Evolutionary conservation across 2,888 invertebrate genomes (phyloP), one percentile per base, ranked within the genome.

Genomic region (Morpho helenor): DNA sequence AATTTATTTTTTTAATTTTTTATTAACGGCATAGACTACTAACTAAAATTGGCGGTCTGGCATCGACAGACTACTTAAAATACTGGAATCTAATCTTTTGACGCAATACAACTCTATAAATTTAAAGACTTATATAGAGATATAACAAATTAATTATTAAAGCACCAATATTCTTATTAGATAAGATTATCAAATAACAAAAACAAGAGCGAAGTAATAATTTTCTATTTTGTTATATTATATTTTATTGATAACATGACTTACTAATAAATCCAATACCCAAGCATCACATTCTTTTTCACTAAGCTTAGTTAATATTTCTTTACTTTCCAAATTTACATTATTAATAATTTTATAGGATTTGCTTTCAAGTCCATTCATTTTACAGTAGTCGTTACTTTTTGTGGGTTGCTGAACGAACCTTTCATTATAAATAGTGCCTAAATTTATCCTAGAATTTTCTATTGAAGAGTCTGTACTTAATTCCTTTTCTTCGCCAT

Each of bases 401-500:
- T 43, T 49, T 55, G 44, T 44, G 10, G 40, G 2, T 31, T 31
- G 31, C 31, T 45, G 22, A 23, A 31, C 16, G 1, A 9, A 39
- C 22, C 23, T 44, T 44, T 61, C 48, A 39, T 49, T 41, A 51
- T 63, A 64, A 10, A 60, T 60, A 49, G 58, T 47, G 49, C 59
- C 63, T 46, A 66, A 60, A 43, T 59, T 56, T 41, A 58, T 43
- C 52, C 59, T 62, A 10, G 59, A 56, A 49, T 59, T 63, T 57
- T 62, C 44, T 39, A 59, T 53, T 42, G 57, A 56, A 10, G 44
- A 59, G 51, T 56, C 61, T 16, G 46, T 23, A 8, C 50, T 60
- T 6, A 48, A 56, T 52, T 60, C 60, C 48, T 41, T 64, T 63
- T 7, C 66, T 49, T 42, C 63, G 52, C 48, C 62, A 61, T 62